phyloP scores from a whole-genome alignment of 2,113 vertebrate species.

The Lanius collurio region DNA sequence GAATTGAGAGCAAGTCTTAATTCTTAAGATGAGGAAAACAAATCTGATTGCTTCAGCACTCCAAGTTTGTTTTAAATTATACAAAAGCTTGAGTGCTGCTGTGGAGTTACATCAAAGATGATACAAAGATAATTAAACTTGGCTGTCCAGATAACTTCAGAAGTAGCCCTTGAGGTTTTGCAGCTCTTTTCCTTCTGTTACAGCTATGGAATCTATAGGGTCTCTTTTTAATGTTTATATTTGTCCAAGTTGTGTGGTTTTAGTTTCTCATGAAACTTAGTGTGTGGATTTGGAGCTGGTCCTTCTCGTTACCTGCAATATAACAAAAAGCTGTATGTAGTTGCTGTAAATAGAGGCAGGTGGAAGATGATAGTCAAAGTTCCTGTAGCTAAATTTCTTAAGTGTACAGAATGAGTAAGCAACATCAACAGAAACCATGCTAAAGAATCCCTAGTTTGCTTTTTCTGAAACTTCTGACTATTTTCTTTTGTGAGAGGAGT shows the following conservation, averaged over 20 bases:
- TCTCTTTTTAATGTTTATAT: background rate
- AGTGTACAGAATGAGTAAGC: background rate
- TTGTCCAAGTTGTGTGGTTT: background rate
- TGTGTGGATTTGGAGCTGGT: background rate
- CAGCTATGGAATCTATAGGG: background rate
- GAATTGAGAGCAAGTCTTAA: background rate
- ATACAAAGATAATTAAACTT: background rate
- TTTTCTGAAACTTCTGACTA: background rate
- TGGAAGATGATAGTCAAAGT: constrained; percentile 13
- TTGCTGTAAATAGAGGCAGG: background rate
- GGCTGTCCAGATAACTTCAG: background rate
- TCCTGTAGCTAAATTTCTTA: background rate
- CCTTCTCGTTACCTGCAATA: background rate
- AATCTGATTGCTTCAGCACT: background rate
- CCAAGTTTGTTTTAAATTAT: background rate
- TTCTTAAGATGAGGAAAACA: background rate
- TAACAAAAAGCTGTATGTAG: background rate
- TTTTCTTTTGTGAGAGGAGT: background rate
- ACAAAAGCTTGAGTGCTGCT: background rate
- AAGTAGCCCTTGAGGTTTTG: background rate
- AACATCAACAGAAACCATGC: background rate
- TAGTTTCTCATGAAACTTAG: background rate
- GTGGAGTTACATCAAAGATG: background rate
- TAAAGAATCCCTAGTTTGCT: background rate
- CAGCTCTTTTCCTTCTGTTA: background rate